Conservation (phyloP, 2,888 invertebrate species). For the Drosophila ustulata region DNA sequence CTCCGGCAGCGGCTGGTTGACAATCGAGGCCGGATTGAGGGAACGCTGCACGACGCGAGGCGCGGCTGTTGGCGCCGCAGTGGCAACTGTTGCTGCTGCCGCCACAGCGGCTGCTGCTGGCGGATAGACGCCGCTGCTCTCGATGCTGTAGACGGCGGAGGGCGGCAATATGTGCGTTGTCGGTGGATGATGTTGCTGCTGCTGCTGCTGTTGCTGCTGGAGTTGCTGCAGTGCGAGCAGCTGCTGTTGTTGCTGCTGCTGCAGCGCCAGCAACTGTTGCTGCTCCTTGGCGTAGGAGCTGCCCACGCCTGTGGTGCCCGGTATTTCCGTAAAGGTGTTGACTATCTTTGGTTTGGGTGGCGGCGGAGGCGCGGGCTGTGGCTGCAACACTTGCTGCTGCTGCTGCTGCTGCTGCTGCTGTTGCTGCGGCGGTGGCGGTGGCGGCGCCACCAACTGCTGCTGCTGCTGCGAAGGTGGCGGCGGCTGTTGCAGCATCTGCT, state of each 20-base stretch:
- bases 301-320: constrained; percentile 84
- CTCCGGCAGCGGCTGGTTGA: constrained; percentile 85
- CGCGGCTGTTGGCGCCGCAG: constrained; percentile 40
- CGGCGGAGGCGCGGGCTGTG: constrained; percentile 79
- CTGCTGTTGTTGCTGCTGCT: constrained; percentile 71
- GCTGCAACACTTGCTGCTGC: constrained; percentile 71
- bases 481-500: constrained; percentile 59
- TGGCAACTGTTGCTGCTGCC: constrained; percentile 44
- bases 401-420: constrained; percentile 63
- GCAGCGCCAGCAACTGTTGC: constrained; percentile 57
- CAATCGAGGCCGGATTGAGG: constrained; percentile 83
- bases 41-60: constrained; percentile 72
- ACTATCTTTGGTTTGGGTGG: constrained; percentile 82
- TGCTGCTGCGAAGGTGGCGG: constrained; percentile 62
- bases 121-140: constrained; percentile 73
- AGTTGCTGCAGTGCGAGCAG: constrained; percentile 62
- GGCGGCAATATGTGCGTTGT: constrained; percentile 83
- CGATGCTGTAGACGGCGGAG: constrained; percentile 84
- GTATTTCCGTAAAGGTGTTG: constrained; percentile 85
- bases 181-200: constrained; percentile 77
- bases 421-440: constrained; percentile 49
- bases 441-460: constrained; percentile 50
- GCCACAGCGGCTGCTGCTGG: constrained; percentile 46
- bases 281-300: constrained; percentile 84
- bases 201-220: constrained; percentile 64